phyloP scores from a whole-genome alignment of 2,113 vertebrate species.

The Nymphicus hollandicus region DNA sequence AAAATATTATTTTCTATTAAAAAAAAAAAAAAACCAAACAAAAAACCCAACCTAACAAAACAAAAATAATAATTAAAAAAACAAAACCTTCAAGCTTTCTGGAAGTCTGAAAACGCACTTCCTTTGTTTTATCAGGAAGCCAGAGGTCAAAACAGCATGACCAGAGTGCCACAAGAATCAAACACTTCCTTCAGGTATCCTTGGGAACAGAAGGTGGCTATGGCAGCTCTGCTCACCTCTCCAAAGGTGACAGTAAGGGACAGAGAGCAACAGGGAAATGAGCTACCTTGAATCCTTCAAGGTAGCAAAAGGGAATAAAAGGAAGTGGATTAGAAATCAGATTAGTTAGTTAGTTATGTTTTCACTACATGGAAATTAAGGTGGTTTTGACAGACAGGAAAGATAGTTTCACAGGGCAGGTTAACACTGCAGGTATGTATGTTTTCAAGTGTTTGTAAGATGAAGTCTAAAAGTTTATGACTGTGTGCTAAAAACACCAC shows the following conservation, averaged over 20 bases:
- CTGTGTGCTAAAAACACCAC: neutral
- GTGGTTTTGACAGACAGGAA: neutral
- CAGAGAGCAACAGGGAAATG: fast-evolving
- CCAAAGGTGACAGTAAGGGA: neutral
- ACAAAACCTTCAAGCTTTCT: neutral
- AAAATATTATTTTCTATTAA: neutral
- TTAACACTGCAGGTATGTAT: fast-evolving
- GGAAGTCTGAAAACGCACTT: neutral
- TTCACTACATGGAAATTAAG: neutral
- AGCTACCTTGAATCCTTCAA: neutral
- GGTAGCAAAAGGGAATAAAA: neutral
- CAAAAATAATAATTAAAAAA: fast-evolving
- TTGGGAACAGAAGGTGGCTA: neutral
- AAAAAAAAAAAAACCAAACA: neutral
- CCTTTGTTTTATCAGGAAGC: neutral
- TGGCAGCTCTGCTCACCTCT: neutral
- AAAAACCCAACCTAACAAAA: fast-evolving
- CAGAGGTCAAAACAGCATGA: neutral
- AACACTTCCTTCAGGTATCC: neutral
- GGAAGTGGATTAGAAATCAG: neutral
- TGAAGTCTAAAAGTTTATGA: neutral
- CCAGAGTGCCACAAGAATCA: neutral
- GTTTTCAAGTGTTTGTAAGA: neutral
- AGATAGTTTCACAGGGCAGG: neutral
- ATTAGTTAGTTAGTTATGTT: neutral